Evolutionary conservation across 2,113 vertebrate genomes (phyloP), one percentile per base, ranked within the genome.

Genomic region (Mobula birostris): DNA sequence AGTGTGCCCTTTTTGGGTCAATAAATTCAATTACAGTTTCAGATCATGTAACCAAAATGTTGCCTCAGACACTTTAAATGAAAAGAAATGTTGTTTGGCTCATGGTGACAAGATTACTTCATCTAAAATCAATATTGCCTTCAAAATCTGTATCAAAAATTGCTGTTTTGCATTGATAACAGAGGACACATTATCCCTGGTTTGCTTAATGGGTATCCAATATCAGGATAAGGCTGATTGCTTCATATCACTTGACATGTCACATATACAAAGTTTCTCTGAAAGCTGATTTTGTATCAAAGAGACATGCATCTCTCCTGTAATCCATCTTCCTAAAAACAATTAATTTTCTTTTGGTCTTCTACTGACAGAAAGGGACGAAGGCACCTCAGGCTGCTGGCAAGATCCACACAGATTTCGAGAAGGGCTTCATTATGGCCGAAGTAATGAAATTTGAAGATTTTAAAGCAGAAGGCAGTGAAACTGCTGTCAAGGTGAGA

Each of bases 381-480:
- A 98, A 98, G 96, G 97, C 98, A 97, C 98, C 98, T 97, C 98
- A 98, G 96, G 98, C 98, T 97, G 98, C 98, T 95, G 99, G 99
- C 95, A 98, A 98, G 97, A 98, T 99, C 97, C 98, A 97, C 95
- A 97, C 97, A 68, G 98, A 98, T 97, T 98, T 98, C 96, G 97
- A 98, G 97, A 98, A 98, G 96, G 98, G 98, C 96, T 99, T 99
- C 97, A 98, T 99, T 98, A 98, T 98, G 98, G 98, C 98, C 95
- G 98, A 98, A 98, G 98, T 98, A 97, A 99, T 99, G 98, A 98
- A 99, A 98, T 99, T 98, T 15, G 97, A 97, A 96, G 98, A 98
- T 98, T 98, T 98, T 98, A 98, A 99, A 98, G 98, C 98, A 96
- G 98, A 97, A 97, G 98, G 98, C 95, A 97, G 97, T 94, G 98